Percentiles rank a stretch among this genome's conserved stretches.
Conservation (phyloP, 2,797 vertebrate species). For the Anas georgica region DNA sequence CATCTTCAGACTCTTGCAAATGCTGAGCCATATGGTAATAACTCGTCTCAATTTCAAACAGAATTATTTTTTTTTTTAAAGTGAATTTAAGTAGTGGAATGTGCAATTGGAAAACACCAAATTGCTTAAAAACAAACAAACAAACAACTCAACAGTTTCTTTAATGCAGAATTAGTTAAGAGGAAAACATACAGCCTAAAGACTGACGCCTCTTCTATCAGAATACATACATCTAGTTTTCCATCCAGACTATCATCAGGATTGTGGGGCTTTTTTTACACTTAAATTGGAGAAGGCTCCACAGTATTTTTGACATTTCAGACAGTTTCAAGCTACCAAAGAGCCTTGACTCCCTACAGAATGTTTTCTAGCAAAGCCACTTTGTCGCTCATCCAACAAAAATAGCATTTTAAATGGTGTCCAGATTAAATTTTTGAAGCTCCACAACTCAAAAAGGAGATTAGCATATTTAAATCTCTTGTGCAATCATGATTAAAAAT, state of each 20-base stretch:
- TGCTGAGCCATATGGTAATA: background rate
- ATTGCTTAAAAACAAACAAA: background rate
- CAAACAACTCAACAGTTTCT: background rate
- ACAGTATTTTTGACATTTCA: background rate
- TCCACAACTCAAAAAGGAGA: background rate
- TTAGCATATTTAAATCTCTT: background rate
- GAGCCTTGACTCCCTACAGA: background rate
- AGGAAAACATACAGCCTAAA: background rate
- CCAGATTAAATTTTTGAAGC: background rate
- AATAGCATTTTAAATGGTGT: background rate
- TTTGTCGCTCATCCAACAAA: slow-evolving; percentile 1
- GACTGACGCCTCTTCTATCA: background rate
- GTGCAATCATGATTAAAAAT: background rate
- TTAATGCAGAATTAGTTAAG: background rate
- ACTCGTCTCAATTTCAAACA: background rate
- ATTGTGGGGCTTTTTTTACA: background rate
- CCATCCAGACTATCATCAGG: background rate
- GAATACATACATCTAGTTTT: background rate
- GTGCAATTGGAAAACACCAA: background rate
- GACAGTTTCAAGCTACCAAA: background rate
- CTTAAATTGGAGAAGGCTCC: background rate
- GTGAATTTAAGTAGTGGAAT: background rate
- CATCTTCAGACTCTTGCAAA: background rate
- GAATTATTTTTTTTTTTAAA: background rate
- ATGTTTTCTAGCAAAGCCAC: background rate